Percentiles rank a stretch among this genome's conserved stretches.
Evolutionary conservation across 2,797 vertebrate genomes (phyloP).

Genomic region (Hoplostethus atlanticus): DNA sequence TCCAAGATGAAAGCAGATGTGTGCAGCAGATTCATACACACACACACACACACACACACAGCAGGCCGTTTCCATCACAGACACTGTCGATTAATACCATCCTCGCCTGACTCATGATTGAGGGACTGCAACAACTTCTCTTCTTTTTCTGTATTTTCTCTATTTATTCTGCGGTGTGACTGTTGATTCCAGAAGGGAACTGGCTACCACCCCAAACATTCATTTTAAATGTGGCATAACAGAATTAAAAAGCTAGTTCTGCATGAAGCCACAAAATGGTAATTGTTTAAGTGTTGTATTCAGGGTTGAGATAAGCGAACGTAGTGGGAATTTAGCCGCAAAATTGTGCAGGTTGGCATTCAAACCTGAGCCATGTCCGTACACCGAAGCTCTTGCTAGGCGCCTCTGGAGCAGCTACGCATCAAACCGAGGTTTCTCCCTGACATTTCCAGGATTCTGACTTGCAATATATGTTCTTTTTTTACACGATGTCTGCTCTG

Average conservation of each 20-base stretch:
- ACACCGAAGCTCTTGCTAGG: no score
- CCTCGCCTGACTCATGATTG: constrained; percentile 32
- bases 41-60: neutral
- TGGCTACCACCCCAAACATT: constrained; percentile 56
- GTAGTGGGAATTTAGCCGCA: no score
- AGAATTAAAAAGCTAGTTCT: constrained; percentile 60
- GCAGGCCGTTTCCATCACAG: constrained; percentile 7
- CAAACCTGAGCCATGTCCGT: no score
- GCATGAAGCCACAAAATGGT: constrained; percentile 42
- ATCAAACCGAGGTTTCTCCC: no score
- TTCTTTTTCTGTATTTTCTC: constrained; percentile 38
- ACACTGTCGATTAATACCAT: constrained; percentile 26
- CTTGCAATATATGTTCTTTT: no score
- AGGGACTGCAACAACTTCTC: constrained; percentile 32
- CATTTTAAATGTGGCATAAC: constrained; percentile 68
- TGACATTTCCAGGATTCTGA: no score
- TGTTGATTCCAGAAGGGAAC: constrained; percentile 75
- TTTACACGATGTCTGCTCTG: no score
- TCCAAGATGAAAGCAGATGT: constrained; percentile 22
- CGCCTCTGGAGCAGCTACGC: no score
- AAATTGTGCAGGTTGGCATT: no score
- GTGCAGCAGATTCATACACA: neutral
- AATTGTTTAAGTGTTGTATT: constrained; percentile 58
- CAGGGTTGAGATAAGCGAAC: no score
- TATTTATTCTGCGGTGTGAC: constrained; percentile 65